These are phyloP conservation scores for Drosophila putrida DNA, from an alignment of 2,888 invertebrate species.

Conservation along the genomic window DNA sequence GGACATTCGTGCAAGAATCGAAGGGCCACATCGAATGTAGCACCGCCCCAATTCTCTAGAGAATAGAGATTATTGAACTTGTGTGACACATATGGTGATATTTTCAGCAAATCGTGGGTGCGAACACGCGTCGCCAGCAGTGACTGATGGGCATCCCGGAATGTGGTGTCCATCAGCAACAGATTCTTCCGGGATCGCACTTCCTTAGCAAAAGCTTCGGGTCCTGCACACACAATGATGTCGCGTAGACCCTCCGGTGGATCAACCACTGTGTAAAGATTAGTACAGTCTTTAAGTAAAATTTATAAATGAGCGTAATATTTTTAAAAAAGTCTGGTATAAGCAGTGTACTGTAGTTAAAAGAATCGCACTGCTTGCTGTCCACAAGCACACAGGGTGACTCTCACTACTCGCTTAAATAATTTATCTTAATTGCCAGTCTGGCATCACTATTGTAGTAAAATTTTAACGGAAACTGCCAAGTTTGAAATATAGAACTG, in stretches of 20 bases:
- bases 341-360: not conserved
- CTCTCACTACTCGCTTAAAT: not conserved
- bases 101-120: slow-evolving; percentile 94
- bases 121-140: slow-evolving; percentile 97
- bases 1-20: slow-evolving; percentile 99
- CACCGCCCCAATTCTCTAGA: slow-evolving; percentile 99
- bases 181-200: slow-evolving; percentile 94
- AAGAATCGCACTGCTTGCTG: not conserved
- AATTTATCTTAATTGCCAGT: not conserved
- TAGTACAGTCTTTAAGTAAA: not conserved
- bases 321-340: not conserved
- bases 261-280: slow-evolving; percentile 86
- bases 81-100: slow-evolving; percentile 97
- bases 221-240: slow-evolving; percentile 94
- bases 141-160: slow-evolving; percentile 99
- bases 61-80: slow-evolving; percentile 95
- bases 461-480: too few relatives aligned
- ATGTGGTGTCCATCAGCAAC: slow-evolving; percentile 99
- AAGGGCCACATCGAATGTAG: slow-evolving; percentile 99
- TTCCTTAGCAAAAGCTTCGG: slow-evolving; percentile 97
- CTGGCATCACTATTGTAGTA: slow-evolving; percentile 90
- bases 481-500: too few relatives aligned
- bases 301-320: too few relatives aligned
- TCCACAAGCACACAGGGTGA: not conserved
- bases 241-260: slow-evolving; percentile 95